These are phyloP conservation scores for Xestobium rufovillosum DNA, from an alignment of 2,888 invertebrate genomes.

Conservation along the genomic window DNA sequence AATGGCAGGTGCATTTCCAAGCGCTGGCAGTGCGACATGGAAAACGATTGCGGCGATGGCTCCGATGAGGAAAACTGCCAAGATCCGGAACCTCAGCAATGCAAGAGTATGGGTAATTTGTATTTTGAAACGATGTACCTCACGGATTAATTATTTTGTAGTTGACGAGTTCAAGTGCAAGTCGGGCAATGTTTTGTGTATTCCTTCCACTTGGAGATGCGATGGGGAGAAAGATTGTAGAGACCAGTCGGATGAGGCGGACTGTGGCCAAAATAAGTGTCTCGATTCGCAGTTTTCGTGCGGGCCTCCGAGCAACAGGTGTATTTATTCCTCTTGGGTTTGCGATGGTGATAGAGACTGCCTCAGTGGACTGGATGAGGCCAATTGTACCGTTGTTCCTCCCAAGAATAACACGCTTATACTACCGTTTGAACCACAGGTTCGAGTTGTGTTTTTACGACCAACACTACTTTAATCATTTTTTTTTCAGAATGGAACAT, in stretches of 20 bases:
- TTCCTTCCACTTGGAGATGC: constrained; percentile 70
- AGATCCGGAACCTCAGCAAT: constrained; percentile 32
- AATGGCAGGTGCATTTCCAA: constrained; percentile 64
- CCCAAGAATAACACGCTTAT: too few species aligned
- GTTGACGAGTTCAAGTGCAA: constrained; percentile 53
- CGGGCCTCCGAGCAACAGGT: constrained; percentile 42
- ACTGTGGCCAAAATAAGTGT: constrained; percentile 59
- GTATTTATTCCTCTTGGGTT: constrained; percentile 67
- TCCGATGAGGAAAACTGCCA: constrained; percentile 62
- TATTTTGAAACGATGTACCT: background rate
- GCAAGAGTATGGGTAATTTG: constrained; percentile 33
- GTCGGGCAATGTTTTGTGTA: constrained; percentile 51
- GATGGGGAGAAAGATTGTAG: constrained; percentile 76
- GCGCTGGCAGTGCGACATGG: constrained; percentile 66
- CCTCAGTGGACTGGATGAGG: constrained; percentile 59
- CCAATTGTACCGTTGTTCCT: constrained; percentile 50
- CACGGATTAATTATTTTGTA: constrained; percentile 14
- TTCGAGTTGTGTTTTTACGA: too few species aligned
- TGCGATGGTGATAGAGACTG: constrained; percentile 83
- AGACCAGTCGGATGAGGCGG: constrained; percentile 66
- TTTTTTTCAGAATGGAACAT: constrained; percentile 38
- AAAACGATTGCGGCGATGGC: constrained; percentile 64
- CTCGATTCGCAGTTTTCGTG: constrained; percentile 68
- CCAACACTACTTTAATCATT: constrained; percentile 20
- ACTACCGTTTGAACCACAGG: too few species aligned